Evolutionary conservation across 2,113 vertebrate genomes (phyloP).

Genomic region (Entelurus aequoreus): DNA sequence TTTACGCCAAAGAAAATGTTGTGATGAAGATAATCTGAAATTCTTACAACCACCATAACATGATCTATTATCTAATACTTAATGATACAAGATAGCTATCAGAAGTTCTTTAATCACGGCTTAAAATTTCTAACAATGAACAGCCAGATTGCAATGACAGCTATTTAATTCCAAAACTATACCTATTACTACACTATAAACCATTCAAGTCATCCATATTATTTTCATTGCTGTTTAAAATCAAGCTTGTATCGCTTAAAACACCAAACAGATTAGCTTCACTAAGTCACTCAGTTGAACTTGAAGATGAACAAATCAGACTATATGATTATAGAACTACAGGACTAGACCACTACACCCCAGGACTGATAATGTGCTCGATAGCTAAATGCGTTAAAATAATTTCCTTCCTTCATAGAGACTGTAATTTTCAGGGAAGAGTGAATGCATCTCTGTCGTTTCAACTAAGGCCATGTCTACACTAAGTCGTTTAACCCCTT

Average conservation of each 20-base stretch:
- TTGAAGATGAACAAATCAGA: background rate
- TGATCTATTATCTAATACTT: conserved; percentile 1
- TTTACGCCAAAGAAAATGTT: background rate
- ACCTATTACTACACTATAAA: too few species aligned
- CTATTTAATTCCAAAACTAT: too few species aligned
- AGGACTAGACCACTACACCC: background rate
- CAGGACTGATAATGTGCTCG: conserved; percentile 4
- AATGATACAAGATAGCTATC: background rate
- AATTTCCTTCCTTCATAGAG: conserved; percentile 3
- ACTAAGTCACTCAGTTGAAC: too few species aligned
- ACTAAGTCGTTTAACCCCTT: too few species aligned
- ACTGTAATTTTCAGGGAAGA: conserved; percentile 3
- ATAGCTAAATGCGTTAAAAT: background rate
- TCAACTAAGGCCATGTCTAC: background rate
- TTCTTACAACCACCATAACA: background rate
- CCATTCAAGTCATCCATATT: too few species aligned
- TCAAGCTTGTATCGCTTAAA: too few species aligned
- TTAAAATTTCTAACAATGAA: background rate
- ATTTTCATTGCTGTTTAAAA: too few species aligned
- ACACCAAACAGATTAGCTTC: too few species aligned
- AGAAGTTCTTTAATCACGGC: background rate
- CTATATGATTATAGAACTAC: background rate
- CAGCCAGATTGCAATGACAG: too few species aligned
- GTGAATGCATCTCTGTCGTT: background rate
- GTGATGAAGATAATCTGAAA: background rate